These are phyloP conservation scores for Phataginus tricuspis DNA, from an alignment of 2,797 vertebrate genomes.

Conservation along the genomic window DNA sequence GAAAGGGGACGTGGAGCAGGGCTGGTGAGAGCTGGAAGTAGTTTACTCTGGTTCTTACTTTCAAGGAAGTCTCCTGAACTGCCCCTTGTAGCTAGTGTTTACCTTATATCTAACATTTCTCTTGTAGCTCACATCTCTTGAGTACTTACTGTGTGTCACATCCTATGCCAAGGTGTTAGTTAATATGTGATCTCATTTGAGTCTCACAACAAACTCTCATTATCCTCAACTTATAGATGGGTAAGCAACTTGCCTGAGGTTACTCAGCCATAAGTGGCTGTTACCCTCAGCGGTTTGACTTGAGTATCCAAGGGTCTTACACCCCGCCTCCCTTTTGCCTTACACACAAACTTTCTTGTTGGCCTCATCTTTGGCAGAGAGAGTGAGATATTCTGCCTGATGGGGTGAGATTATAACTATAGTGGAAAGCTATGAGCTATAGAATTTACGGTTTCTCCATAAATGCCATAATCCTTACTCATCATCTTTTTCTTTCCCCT, in stretches of 20 bases:
- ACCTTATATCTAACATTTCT: not conserved
- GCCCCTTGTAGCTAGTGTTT: not conserved
- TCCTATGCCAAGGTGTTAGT: not conserved
- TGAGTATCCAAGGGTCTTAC: not conserved
- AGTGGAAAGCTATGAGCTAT: too few relatives aligned
- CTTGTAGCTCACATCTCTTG: not conserved
- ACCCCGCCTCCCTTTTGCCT: not conserved
- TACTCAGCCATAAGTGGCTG: not conserved
- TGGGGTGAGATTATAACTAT: not conserved
- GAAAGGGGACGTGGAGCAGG: not conserved
- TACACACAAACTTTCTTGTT: not conserved
- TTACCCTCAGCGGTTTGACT: not conserved
- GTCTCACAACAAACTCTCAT: conserved; percentile 26
- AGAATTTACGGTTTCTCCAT: not conserved
- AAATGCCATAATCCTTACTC: not conserved
- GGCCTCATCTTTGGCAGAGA: not conserved
- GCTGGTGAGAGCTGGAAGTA: not conserved
- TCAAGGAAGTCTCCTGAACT: not conserved
- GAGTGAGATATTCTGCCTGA: not conserved
- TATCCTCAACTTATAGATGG: not conserved
- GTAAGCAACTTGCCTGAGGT: not conserved
- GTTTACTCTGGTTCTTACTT: not conserved
- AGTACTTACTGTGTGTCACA: not conserved
- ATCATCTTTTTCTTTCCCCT: not conserved
- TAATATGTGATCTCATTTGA: not conserved